Base-by-base conservation (phyloP, 2,113 vertebrate genomes). In the Meles meles region DNA sequence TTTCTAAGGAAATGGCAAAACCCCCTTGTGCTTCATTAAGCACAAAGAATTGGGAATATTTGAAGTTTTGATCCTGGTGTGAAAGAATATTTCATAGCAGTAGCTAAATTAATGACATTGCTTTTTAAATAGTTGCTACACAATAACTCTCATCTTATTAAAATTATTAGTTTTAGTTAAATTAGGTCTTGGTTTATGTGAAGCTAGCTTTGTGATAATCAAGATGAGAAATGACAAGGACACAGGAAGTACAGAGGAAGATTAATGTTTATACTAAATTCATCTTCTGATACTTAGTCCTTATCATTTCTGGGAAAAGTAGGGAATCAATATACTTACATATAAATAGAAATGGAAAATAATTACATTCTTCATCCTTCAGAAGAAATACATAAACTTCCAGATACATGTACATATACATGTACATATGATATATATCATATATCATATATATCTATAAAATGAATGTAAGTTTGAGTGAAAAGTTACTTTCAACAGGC, bases 11-110 rank as follows among this genome's bases (percentile, higher is more conserved):
- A 98, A 96, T 92, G 23, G 23, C n/a, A 96, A 97, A 96, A 2
- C 69, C 94, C 67, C 25, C 4, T 96, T 88, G 97, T 94, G 67
- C 44, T 98, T 98, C 94, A 96, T 98, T 98, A 98, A 97, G 77
- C 71, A 97, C 90, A 98, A 98, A 97, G n/a, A 95, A 96, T 23
- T 97, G 59, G 80, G 90, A 97, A 97, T 47, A 96, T 85, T 89
- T 96, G 82, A 88, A 94, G 34, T 83, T 97, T 96, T 97, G 31
- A 90, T 94, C 98, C 94, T 90, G 61, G 74, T 92, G 4, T 88
- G 8, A 97, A 96, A 96, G 34, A 98, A 92, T 83, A 55, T 49
- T 98, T 97, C 88, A 52, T 95, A 95, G 63, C 34, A 94, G 82
- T 81, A 98, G 17, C 88, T 31, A 95, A 97, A 97, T 97, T 96